Evolutionary conservation across 2,888 invertebrate genomes (phyloP).

Genomic region (Caenorhabditis sp.): DNA sequence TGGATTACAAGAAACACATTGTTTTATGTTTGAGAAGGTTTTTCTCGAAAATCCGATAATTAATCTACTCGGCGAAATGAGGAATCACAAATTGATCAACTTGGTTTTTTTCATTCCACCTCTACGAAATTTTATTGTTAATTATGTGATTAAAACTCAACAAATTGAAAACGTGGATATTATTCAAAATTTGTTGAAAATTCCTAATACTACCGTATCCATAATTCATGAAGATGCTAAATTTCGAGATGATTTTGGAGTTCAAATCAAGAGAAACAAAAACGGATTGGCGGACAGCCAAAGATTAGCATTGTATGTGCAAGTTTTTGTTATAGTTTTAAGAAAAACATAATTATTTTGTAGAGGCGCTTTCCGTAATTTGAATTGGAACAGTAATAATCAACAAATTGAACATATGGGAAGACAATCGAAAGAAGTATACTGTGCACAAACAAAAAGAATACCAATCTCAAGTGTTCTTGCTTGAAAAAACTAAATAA

Average conservation of each 20-base stretch:
- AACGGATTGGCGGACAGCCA: no score
- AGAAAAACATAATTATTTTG: no score
- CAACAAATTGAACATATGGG: no score
- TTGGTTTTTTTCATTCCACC: not conserved
- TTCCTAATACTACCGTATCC: not conserved
- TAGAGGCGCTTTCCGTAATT: no score
- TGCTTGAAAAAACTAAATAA: no score
- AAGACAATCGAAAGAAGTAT: no score
- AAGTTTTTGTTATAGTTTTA: not conserved
- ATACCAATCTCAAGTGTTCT: no score
- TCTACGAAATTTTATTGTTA: not conserved
- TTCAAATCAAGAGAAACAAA: no score
- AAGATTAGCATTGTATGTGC: no score
- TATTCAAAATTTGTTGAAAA: not conserved
- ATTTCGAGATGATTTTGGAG: no score
- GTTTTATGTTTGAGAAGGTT: not conserved
- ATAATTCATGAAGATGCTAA: not conserved
- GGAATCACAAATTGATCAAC: not conserved
- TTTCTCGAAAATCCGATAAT: not conserved
- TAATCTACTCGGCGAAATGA: not conserved
- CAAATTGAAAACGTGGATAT: not conserved
- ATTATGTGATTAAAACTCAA: not conserved
- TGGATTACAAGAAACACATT: not conserved
- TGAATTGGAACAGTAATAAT: no score
- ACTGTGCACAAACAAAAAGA: no score